Evolutionary conservation across 2,113 vertebrate species (phyloP).

Genomic region (Morphnarchus princeps): DNA sequence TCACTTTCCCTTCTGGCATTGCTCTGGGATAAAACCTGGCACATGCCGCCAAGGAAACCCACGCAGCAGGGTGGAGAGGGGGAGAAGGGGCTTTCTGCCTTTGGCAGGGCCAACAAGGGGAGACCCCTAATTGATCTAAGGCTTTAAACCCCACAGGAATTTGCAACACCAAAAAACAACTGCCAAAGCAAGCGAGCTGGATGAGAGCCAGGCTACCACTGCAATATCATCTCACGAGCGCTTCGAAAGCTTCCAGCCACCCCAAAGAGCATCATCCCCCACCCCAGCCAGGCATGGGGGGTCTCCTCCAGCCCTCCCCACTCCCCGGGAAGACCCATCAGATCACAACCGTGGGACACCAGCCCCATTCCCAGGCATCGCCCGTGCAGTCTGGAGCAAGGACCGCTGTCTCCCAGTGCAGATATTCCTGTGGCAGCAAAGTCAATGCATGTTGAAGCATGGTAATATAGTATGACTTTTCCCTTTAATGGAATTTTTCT

Average conservation of each 20-base stretch:
- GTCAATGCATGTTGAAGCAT: not conserved
- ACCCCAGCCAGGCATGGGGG: accelerated
- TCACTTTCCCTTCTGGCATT: not conserved
- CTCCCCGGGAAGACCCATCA: not conserved
- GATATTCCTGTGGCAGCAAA: not conserved
- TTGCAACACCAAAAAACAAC: not conserved
- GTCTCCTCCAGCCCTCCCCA: not conserved
- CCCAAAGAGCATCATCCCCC: not conserved
- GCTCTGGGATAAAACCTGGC: constrained; percentile 42
- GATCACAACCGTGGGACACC: not conserved
- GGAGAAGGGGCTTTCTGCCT: not conserved
- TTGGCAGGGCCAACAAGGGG: not conserved
- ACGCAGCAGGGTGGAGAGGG: not conserved
- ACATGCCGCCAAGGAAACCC: not conserved
- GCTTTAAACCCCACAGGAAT: not conserved
- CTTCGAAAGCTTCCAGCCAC: not conserved
- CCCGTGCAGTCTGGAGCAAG: not conserved
- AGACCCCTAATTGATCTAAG: not conserved
- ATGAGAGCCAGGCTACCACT: not conserved
- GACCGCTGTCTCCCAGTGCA: not conserved
- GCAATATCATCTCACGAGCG: accelerated
- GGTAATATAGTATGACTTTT: constrained; percentile 68
- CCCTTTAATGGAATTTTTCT: constrained; percentile 79
- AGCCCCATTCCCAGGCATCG: not conserved
- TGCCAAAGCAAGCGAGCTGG: not conserved